Conservation (phyloP, 2,113 vertebrate species). For the Nothocercus julius region DNA sequence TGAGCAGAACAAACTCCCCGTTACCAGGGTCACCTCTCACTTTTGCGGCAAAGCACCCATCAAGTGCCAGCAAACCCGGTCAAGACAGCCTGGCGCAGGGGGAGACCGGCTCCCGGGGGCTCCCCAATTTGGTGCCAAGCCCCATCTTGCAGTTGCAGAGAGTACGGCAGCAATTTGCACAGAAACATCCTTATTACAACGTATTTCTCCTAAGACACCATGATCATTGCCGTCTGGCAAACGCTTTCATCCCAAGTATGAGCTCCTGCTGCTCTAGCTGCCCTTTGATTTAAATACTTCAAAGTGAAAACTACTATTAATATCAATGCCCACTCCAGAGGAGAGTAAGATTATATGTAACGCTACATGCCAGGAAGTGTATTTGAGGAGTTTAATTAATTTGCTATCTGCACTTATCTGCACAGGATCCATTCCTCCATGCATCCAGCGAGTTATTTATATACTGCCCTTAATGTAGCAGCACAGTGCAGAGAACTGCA, state of each 20-base stretch:
- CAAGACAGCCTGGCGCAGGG: not conserved
- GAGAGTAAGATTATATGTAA: accelerated
- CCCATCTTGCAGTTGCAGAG: not conserved
- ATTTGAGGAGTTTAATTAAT: not conserved
- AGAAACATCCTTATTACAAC: not conserved
- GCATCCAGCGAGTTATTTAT: accelerated
- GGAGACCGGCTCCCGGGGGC: accelerated
- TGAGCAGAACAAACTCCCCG: not conserved
- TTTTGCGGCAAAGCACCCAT: not conserved
- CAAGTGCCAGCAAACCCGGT: not conserved
- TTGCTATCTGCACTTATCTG: not conserved
- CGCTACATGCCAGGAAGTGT: accelerated
- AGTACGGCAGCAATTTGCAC: not conserved
- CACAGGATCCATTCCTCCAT: not conserved
- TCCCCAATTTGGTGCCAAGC: not conserved
- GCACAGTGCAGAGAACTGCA: not conserved
- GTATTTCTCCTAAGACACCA: not conserved
- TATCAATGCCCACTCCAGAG: not conserved
- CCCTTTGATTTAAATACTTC: not conserved
- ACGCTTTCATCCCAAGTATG: not conserved
- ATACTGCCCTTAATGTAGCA: not conserved
- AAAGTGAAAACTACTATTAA: not conserved
- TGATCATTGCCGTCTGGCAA: not conserved
- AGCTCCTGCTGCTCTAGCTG: accelerated
- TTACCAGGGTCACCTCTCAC: accelerated